Conservation (phyloP, 2,888 invertebrate genomes). For the Digitonthophagus gazella region DNA sequence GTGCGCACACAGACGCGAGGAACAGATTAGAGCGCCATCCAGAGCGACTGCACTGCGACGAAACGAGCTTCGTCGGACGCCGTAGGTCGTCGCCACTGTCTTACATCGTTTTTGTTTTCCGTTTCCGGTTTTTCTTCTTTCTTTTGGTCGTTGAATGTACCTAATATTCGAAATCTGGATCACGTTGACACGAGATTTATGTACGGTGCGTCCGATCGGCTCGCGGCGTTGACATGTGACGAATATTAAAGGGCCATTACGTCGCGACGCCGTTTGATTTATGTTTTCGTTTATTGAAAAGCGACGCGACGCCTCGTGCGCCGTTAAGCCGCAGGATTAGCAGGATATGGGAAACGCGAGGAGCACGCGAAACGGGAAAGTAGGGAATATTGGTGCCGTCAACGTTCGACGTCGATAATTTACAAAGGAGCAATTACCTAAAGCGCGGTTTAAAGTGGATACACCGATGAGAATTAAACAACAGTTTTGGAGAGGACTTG, state of each 20-base stretch:
- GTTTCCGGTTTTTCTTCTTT: not conserved
- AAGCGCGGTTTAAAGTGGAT: not conserved
- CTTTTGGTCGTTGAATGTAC: not conserved
- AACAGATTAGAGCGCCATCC: not conserved
- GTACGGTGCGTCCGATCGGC: not conserved
- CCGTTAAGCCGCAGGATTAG: not conserved
- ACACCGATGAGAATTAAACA: not conserved
- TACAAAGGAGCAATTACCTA: not conserved
- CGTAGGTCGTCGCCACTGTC: not conserved
- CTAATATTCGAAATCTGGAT: not conserved
- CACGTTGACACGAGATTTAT: not conserved
- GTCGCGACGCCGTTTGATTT: conserved; percentile 8
- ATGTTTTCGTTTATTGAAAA: conserved; percentile 17
- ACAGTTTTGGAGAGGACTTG: not conserved
- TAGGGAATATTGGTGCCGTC: not conserved
- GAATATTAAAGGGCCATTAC: conserved; percentile 15
- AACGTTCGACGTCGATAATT: not conserved
- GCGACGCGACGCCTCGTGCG: not conserved
- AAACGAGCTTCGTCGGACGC: not conserved
- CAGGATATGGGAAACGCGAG: not conserved
- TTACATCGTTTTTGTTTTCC: not conserved
- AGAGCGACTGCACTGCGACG: not conserved
- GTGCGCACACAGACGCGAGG: not conserved
- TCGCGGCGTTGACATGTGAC: conserved; percentile 7
- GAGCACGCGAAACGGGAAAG: not conserved